These are phyloP conservation scores for Tachysurus vachellii DNA, from an alignment of 2,113 vertebrate genomes.

Conservation along the genomic window DNA sequence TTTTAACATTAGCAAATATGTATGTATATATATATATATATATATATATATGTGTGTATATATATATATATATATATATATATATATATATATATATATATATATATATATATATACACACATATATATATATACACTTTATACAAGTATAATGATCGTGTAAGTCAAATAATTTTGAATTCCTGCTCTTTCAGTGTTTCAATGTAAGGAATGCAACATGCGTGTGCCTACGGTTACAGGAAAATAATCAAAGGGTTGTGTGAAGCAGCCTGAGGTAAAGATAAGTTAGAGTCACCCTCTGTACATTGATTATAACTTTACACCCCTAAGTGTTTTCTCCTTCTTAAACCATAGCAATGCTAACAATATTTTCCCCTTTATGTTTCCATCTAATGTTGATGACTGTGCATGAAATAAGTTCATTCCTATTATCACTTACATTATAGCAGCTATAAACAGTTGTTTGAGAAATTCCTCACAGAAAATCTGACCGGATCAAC, in stretches of 20 bases:
- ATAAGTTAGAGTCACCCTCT: background rate
- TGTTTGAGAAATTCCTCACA: background rate
- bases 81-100: too few species aligned
- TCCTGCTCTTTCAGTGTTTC: background rate
- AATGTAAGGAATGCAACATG: background rate
- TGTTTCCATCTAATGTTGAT: background rate
- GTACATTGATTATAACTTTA: background rate
- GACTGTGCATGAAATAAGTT: background rate
- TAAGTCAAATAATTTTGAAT: background rate
- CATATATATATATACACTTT: conserved; percentile 7
- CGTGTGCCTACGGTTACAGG: background rate
- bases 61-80: too few species aligned
- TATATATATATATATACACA: too few species aligned
- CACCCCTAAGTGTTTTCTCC: background rate
- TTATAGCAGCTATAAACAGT: background rate
- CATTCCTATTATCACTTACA: background rate
- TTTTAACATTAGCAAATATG: background rate
- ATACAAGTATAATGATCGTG: background rate
- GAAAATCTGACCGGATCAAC: background rate
- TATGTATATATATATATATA: too few species aligned
- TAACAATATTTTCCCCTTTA: background rate
- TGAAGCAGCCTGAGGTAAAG: background rate
- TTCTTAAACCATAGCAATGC: background rate
- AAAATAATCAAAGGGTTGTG: background rate
- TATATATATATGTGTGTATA: too few species aligned